Evolutionary conservation across 2,113 vertebrate genomes (phyloP).

Genomic region (Lophius piscatorius): DNA sequence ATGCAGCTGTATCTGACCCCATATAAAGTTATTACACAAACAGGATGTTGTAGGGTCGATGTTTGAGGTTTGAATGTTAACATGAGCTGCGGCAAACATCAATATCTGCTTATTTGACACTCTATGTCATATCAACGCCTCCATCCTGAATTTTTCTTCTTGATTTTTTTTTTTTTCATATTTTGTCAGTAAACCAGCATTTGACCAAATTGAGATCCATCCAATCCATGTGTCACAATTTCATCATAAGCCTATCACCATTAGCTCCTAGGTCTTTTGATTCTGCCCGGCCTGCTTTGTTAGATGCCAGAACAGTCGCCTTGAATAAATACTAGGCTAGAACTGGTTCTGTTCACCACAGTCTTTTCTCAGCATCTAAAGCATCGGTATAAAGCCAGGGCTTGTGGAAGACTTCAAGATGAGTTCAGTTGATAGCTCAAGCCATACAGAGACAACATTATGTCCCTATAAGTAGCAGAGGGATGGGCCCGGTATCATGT

Average conservation of each 20-base stretch:
- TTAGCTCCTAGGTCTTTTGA: no score
- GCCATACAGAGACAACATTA: constrained; percentile 63
- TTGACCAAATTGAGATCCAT: no score
- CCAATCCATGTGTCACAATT: no score
- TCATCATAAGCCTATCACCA: no score
- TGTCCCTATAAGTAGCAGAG: constrained; percentile 67
- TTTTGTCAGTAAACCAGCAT: no score
- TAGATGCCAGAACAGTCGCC: constrained; percentile 57
- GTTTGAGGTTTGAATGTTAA: constrained; percentile 69
- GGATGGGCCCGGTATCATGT: constrained; percentile 62
- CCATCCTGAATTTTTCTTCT: no score
- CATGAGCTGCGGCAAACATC: constrained; percentile 57
- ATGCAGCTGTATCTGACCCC: constrained; percentile 68
- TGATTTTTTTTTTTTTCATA: no score
- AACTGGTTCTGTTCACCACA: constrained; percentile 26
- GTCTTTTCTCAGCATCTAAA: constrained; percentile 43
- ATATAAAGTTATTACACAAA: constrained; percentile 66
- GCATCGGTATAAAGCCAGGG: constrained; percentile 26
- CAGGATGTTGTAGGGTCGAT: constrained; percentile 74
- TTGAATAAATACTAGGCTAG: constrained; percentile 56
- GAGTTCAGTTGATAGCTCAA: constrained; percentile 54
- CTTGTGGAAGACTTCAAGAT: constrained; percentile 55
- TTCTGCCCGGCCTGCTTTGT: constrained; percentile 56
- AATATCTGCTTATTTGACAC: no score
- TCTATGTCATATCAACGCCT: no score